These are phyloP conservation scores for Apodemus speciosus DNA, from an alignment of 2,113 vertebrate species.

Conservation along the genomic window DNA sequence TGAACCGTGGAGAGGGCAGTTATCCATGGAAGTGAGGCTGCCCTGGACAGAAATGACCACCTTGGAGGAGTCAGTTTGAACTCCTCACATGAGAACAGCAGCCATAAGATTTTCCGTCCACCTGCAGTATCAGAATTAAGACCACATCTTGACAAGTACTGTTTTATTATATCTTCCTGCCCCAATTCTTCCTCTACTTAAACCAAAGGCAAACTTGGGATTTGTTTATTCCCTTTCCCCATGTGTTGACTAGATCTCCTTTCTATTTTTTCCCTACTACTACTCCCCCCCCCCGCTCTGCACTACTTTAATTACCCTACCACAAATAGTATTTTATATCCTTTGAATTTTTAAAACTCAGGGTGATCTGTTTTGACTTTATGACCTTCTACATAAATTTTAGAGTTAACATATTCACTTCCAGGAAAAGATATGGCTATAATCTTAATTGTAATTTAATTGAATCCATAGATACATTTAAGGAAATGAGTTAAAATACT, in stretches of 20 bases:
- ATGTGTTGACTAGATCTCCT: neutral
- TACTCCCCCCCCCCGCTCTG: neutral
- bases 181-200: neutral
- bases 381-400: neutral
- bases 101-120: neutral
- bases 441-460: neutral
- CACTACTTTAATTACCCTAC: neutral
- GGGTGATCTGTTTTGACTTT: neutral
- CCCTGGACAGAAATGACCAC: neutral
- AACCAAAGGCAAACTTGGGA: neutral
- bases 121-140: neutral
- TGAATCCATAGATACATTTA: neutral
- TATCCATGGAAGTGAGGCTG: neutral
- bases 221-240: neutral
- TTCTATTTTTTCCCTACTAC: neutral
- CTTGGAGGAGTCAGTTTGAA: neutral
- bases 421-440: neutral
- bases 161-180: neutral
- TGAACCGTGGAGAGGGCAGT: neutral
- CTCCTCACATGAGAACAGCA: neutral
- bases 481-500: neutral
- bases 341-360: neutral
- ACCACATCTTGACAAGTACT: neutral
- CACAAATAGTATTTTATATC: neutral
- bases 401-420: neutral